Conservation (phyloP, 2,888 invertebrate species). For the Drosophila helvetica region DNA sequence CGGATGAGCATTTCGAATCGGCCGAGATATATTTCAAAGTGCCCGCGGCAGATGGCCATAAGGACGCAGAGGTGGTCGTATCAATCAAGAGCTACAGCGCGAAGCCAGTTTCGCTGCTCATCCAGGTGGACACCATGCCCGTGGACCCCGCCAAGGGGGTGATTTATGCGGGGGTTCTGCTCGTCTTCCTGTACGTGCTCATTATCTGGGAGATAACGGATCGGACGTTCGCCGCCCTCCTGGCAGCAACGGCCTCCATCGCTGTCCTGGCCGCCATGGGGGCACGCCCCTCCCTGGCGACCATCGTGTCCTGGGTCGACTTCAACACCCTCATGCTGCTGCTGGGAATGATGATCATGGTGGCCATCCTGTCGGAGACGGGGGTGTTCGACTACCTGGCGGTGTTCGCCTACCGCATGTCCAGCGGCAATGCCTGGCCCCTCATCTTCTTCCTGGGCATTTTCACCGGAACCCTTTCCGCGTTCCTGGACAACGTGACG, state of each 20-base stretch:
- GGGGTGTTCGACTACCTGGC: conserved; percentile 91
- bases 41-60: rapidly evolving
- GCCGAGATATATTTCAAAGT: not conserved
- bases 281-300: conserved; percentile 87
- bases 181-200: conserved; percentile 90
- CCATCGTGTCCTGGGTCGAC: conserved; percentile 90
- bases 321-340: conserved; percentile 88
- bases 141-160: conserved; percentile 88
- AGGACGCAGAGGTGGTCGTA: not conserved
- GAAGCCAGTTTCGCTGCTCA: conserved; percentile 4
- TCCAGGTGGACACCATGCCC: conserved; percentile 84
- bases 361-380: conserved; percentile 90
- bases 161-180: conserved; percentile 88
- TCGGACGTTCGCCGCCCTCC: conserved; percentile 62
- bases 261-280: conserved; percentile 88
- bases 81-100: not conserved
- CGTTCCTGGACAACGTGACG: conserved; percentile 91
- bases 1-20: rapidly evolving
- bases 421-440: conserved; percentile 89
- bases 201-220: conserved; percentile 91
- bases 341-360: conserved; percentile 92
- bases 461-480: conserved; percentile 88
- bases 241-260: conserved; percentile 87
- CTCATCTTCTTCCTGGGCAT: conserved; percentile 88
- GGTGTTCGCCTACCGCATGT: conserved; percentile 87